Percentiles rank a stretch among this genome's conserved stretches.
These are phyloP conservation scores for Nibea albiflora DNA, from an alignment of 2,113 vertebrate species.

Conservation along the genomic window DNA sequence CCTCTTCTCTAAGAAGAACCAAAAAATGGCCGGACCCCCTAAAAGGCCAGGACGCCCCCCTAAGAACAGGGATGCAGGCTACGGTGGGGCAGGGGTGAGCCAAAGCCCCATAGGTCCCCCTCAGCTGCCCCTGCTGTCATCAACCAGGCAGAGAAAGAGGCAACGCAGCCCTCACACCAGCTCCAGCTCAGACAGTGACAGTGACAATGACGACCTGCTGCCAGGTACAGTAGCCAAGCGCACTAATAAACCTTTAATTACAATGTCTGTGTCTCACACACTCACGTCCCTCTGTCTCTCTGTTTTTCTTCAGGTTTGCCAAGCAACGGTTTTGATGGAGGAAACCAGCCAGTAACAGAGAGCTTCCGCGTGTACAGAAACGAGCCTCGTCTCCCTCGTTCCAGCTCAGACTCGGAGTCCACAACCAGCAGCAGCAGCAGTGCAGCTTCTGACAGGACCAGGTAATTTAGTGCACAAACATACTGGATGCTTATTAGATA, in stretches of 20 bases:
- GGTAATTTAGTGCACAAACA: slow-evolving; percentile 81
- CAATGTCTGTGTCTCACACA: neutral
- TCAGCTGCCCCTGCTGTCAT: slow-evolving; percentile 90
- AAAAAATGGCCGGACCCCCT: slow-evolving; percentile 93
- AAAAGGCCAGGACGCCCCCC: slow-evolving; percentile 97
- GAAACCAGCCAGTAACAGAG: slow-evolving; percentile 95
- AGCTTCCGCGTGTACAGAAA: slow-evolving; percentile 97
- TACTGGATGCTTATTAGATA: neutral
- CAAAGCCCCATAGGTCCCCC: slow-evolving; percentile 93
- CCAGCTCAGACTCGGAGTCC: slow-evolving; percentile 97
- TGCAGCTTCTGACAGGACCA: slow-evolving; percentile 96
- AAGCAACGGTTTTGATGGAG: slow-evolving; percentile 94
- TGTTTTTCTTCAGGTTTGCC: slow-evolving; percentile 86
- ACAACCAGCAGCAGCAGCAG: slow-evolving; percentile 98
- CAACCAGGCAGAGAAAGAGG: slow-evolving; percentile 91
- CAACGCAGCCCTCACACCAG: slow-evolving; percentile 92
- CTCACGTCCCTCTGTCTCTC: neutral
- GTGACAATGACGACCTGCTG: slow-evolving; percentile 86
- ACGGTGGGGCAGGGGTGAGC: slow-evolving; percentile 86
- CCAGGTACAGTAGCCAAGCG: slow-evolving; percentile 60
- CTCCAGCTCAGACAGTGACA: slow-evolving; percentile 96
- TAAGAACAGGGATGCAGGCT: slow-evolving; percentile 92
- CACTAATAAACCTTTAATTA: fast-evolving
- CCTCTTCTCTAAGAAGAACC: slow-evolving; percentile 99
- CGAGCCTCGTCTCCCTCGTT: slow-evolving; percentile 94